Evolutionary conservation across 2,888 invertebrate genomes (phyloP), one percentile per base, ranked within the genome.

Genomic region (Brachyptera risi): DNA sequence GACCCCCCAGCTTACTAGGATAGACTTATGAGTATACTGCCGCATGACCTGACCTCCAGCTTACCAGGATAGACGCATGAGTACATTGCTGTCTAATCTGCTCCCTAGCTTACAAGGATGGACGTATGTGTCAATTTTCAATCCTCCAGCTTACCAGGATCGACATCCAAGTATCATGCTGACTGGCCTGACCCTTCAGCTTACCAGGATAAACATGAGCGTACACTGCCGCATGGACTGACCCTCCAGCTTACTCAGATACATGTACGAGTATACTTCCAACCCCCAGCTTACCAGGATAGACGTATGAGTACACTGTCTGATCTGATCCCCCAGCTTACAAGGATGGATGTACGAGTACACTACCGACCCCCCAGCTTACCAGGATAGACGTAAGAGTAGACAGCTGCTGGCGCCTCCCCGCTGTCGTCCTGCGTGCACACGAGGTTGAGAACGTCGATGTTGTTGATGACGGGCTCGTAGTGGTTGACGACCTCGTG

Each of bases 331-430:
- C 68, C 51, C 69, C 68, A 44, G 66, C 66, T n/a, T 64, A 65
- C 17, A 67, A 60, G 26, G 81, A 80, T 11, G 81, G 79, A 9
- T 86, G 80, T 7, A 87, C 81, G 40, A 92, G 76, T 35, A 35
- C 11, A 35, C 35, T n/a, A n/a, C n/a, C n/a, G n/a, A n/a, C n/a
- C n/a, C n/a, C n/a, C 42, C 42, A 4, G 42, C 59, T 68, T 65
- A 85, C 85, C 91, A 5, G 95, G 94, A 73, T 89, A 87, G 1
- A 89, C 86, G 70, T 93, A 94, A 0, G 91, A 88, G 76, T 90
- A 88, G 5, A 92, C 85, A 47, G 78, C 80, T 1, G 67, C 59
- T 24, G 69, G 68, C 50, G 69, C 67, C 3, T 66, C 68, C 51
- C 69, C 68, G 47, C 66, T 66, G 17, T 64, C 66, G 15, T 67